These are phyloP conservation scores for Acomys russatus DNA, from an alignment of 2,797 vertebrate species.

Conservation along the genomic window DNA sequence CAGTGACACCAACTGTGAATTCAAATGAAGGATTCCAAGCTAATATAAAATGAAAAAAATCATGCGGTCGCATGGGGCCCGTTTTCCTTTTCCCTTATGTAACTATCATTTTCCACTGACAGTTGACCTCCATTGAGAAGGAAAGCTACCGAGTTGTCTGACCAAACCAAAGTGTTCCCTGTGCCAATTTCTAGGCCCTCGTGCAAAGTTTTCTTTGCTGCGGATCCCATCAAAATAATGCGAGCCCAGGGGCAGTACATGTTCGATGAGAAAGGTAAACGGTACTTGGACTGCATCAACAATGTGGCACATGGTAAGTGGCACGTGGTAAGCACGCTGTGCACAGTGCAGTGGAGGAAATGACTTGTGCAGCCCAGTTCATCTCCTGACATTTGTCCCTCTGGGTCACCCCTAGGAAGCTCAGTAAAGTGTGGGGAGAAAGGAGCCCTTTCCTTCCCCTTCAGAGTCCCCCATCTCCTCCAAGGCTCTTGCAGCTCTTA, in stretches of 20 bases:
- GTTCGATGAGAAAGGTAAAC: slow-evolving; percentile 95
- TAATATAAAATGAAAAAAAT: background rate
- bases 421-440: background rate
- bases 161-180: slow-evolving; percentile 57
- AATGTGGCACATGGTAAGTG: slow-evolving; percentile 98
- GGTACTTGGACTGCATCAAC: slow-evolving; percentile 98
- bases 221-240: slow-evolving; percentile 97
- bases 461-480: background rate
- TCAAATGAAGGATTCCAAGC: background rate
- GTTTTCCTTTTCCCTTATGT: slow-evolving; percentile 39
- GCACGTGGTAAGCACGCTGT: slow-evolving; percentile 92
- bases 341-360: fast-evolving
- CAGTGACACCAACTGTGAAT: background rate
- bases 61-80: background rate
- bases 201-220: slow-evolving; percentile 97
- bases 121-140: background rate
- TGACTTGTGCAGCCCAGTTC: too few relatives aligned
- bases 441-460: background rate
- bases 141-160: slow-evolving; percentile 12
- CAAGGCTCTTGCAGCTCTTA: background rate
- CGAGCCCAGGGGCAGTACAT: slow-evolving; percentile 96
- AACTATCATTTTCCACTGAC: slow-evolving; percentile 51
- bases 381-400: background rate
- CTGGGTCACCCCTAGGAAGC: background rate
- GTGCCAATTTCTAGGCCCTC: slow-evolving; percentile 92